A percentile compares a stretch with the other conserved stretches of the same genome.
These are phyloP conservation scores for Polypterus bichir DNA, from an alignment of 2,113 vertebrate genomes.

Conservation along the genomic window DNA sequence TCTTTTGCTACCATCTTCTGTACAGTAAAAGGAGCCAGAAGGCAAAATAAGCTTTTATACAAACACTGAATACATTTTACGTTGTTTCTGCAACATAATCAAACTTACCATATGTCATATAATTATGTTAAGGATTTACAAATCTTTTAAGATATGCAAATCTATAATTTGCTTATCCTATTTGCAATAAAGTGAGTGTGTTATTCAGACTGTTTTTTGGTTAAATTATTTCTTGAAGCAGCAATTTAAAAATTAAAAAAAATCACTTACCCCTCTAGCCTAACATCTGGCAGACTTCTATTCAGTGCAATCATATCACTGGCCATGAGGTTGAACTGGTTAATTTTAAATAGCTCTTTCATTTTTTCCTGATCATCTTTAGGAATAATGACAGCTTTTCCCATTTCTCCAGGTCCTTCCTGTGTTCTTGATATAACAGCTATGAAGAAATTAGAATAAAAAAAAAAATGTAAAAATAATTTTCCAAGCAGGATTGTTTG, in stretches of 20 bases:
- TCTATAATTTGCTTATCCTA: constrained; percentile 15
- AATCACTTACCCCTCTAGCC: constrained; percentile 78
- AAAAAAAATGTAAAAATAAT: background rate
- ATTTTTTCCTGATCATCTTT: constrained; percentile 92
- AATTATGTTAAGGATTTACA: constrained; percentile 22
- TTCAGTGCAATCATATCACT: constrained; percentile 93
- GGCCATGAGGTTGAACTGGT: constrained; percentile 97
- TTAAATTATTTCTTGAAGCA: constrained; percentile 11
- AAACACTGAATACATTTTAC: too few relatives aligned
- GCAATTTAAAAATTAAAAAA: constrained; percentile 4
- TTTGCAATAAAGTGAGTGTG: constrained; percentile 21
- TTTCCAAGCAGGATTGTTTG: too few relatives aligned
- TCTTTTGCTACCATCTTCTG: too few relatives aligned
- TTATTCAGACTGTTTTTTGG: constrained; percentile 18
- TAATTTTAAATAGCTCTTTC: constrained; percentile 97
- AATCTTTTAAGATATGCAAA: constrained; percentile 19
- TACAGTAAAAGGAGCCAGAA: too few relatives aligned
- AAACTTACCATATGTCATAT: background rate
- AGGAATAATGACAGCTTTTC: constrained; percentile 81
- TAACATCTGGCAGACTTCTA: constrained; percentile 86
- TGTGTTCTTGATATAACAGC: constrained; percentile 85
- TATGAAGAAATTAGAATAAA: constrained; percentile 32
- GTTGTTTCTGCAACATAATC: too few relatives aligned
- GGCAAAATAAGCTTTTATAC: too few relatives aligned
- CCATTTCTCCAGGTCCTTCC: constrained; percentile 92